A percentile compares a stretch with the other conserved stretches of the same genome.
Evolutionary conservation across 1,140 invertebrate genomes (phyloP).

Genomic region (Mya arenaria): DNA sequence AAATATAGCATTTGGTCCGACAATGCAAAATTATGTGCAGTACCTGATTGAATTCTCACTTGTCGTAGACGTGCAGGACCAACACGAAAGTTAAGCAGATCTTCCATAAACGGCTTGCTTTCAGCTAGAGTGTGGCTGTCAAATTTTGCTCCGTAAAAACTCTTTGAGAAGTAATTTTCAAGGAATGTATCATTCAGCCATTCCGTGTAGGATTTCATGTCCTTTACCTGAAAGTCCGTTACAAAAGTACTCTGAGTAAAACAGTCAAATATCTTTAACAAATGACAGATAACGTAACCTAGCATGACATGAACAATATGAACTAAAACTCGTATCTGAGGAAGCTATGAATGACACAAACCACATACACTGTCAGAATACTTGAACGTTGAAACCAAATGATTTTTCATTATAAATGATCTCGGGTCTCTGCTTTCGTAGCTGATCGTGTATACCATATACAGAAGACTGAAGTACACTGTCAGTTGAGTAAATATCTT

Average conservation of each 20-base stretch:
- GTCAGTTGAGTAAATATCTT: slow-evolving; percentile 58
- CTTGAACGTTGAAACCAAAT: too few relatives aligned
- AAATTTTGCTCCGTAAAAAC: slow-evolving; percentile 48
- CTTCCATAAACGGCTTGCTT: slow-evolving; percentile 42
- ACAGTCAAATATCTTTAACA: too few relatives aligned
- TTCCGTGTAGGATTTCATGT: slow-evolving; percentile 23
- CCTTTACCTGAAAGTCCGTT: too few relatives aligned
- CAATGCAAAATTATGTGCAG: too few relatives aligned
- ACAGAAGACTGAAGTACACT: slow-evolving; percentile 79
- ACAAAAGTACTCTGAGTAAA: too few relatives aligned
- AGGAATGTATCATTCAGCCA: slow-evolving; percentile 59
- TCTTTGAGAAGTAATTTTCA: slow-evolving; percentile 52
- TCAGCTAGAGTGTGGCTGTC: too few relatives aligned
- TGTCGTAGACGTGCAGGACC: slow-evolving; percentile 66
- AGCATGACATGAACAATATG: too few relatives aligned
- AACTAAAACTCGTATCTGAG: too few relatives aligned
- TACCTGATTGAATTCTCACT: slow-evolving; percentile 46
- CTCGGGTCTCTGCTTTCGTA: slow-evolving; percentile 47
- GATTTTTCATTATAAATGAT: slow-evolving; percentile 45
- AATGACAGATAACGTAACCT: too few relatives aligned
- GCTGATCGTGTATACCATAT: slow-evolving; percentile 72
- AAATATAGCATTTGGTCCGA: too few relatives aligned
- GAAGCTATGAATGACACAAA: too few relatives aligned
- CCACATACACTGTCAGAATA: too few relatives aligned
- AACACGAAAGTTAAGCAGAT: slow-evolving; percentile 57